Base-by-base conservation (phyloP, 2,797 vertebrate genomes). In the Pristis pectinata region DNA sequence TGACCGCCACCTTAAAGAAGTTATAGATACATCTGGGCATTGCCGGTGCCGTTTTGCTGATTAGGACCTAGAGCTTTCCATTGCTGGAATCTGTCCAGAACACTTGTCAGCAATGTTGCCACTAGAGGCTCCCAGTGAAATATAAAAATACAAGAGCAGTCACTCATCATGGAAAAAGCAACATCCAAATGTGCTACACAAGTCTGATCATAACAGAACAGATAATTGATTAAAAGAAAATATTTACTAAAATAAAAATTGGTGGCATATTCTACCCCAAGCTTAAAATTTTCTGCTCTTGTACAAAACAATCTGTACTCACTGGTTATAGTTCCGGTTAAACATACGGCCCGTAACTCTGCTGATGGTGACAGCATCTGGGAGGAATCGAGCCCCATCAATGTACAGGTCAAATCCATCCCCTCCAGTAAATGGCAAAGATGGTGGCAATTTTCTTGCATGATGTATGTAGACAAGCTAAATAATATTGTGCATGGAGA, bases 341-440 rank as follows among this genome's bases (percentile, higher is more conserved):
- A 96, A 96, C 95, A 96, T 95, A 19, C 96, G 94, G 22, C 95
- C 96, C 0, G 96, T 95, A 89, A 96, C 95, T 27, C 94, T 94
- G 56, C 95, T 96, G 95, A 96, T 34, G 11, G 96, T 96, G 44
- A 95, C 95, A 1, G 95, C 95, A 44, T 96, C 96, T 0, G 96
- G 96, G 56, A 96, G 95, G 83, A 95, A 95, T 7, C 96, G 96
- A 13, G 95, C 95, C 8, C 96, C 95, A 17, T 96, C 96, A 1
- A 96, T 95, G 95, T 95, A 95, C 59, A 96, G 89, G 72, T 94
- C 94, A 94, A 96, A 95, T 44, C 94, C 95, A 79, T 96, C 96
- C 17, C 94, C 76, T n/a, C 95, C 64, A 4, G 27, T 30, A 77
- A 95, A 95, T 19, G 95, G 95, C 34, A 95, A 85, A 7, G 91